Evolutionary conservation across 2,113 vertebrate genomes (phyloP), one percentile per base, ranked within the genome.

Genomic region (Apus apus): DNA sequence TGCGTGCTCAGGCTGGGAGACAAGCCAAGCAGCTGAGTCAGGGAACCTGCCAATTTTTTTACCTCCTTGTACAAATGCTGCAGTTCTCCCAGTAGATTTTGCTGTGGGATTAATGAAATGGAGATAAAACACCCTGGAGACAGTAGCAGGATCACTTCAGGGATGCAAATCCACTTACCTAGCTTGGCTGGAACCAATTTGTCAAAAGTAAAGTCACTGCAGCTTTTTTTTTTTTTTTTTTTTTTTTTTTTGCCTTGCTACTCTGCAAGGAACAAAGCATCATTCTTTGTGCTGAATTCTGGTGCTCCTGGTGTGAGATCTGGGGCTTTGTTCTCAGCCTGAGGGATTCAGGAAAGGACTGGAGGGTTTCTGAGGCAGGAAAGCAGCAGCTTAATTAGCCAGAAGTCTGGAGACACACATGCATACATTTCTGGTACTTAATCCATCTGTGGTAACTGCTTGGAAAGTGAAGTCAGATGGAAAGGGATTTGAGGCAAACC

Each of bases 61-160:
- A 56, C 51, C 45, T 75, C 38, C 61, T 65, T 13, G 1, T 54
- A 40, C 2, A 2, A 84, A 74, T 1, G 32, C 40, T 17, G 0
- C 4, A 0, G 9, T 76, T 85, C 38, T 9, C 51, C 81, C 34
- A 2, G 56, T 4, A n/a, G 71, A 15, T 83, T 91, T 85, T 71
- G 51, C 66, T 61, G 45, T 36, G 57, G 50, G 66, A 68, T 68
- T 75, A 43, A 34, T 50, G 60, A 85, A 79, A 38, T 0, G 1
- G 58, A 62, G 71, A 15, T 43, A 45, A 82, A 94, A 40, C 67
- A 21, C 67, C 29, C 38, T 27, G 56, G 50, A 79, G 62, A 43
- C 46, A 32, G 45, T 0, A n/a, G 36, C 14, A 74, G 48, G 32
- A 78, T 81, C 72, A 7, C 17, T 79, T 14, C 4, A 15, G 85